Base-by-base conservation (phyloP, 2,888 invertebrate genomes). In the Meandrusa payeni region DNA sequence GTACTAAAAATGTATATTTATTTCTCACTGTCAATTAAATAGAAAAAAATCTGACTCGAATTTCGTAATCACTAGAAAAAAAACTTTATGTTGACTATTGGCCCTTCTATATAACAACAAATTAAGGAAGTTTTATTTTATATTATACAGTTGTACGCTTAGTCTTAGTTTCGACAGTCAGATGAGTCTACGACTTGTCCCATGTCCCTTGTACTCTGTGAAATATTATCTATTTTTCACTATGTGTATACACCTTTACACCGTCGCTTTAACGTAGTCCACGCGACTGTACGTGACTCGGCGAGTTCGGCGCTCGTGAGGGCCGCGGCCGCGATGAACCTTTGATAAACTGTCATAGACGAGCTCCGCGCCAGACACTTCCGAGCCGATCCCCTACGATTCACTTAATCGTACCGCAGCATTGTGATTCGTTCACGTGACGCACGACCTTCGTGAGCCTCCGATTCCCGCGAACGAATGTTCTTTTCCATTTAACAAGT, bases 381-480 rank as follows among this genome's bases (percentile, higher is more conserved):
- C 57, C 55, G 55, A 51, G 40, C 47, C 47, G 51, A 54, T 50
- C 48, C 45, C 37, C 52, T 42, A 33, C 50, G 52, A 55, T 57
- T 62, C 57, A 60, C 57, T 55, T 54, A 57, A 48, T 50, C 57
- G 48, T 46, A 10, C 52, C 36, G 31, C 46, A 41, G 31, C 46
- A 41, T 46, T 39, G 51, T 41, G 52, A 57, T 58, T 57, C 49
- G 42, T 48, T 48, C 55, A 58, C 63, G 59, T 61, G 61, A 58
- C 50, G 54, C 64, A 64, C 62, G 61, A 61, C 56, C 57, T 55
- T 57, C 59, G 62, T 60, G 62, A 37, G 31, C 31, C 32, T 7
- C 19, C 13, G 28, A 28, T 36, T 39, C 45, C 34, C 17, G 34
- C 13, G 12, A 36, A 40, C 36, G 13, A 40, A 26, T 40, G 40